Evolutionary conservation across 2,113 vertebrate genomes (phyloP).

Genomic region (Azemiops feae): DNA sequence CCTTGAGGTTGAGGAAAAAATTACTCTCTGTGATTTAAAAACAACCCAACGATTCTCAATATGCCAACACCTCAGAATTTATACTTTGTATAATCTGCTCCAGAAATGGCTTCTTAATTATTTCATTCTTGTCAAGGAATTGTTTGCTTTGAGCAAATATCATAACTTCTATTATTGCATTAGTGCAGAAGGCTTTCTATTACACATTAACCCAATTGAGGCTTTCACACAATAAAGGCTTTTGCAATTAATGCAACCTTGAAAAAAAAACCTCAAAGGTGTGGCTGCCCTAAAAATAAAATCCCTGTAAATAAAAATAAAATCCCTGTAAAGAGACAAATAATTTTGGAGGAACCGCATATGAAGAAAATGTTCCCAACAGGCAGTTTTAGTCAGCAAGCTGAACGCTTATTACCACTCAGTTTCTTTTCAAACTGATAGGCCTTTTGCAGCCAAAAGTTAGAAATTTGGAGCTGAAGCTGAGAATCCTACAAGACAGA

Average conservation of each 20-base stretch:
- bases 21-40: neutral
- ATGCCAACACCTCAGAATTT: neutral
- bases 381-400: neutral
- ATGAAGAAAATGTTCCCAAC: neutral
- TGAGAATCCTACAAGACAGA: neutral
- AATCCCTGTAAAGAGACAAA: neutral
- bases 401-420: neutral
- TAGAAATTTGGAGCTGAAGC: no score
- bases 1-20: neutral
- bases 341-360: neutral
- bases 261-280: neutral
- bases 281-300: neutral
- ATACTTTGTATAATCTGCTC: neutral
- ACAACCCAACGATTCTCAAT: neutral
- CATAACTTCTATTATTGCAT: neutral
- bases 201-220: conserved; percentile 15
- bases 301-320: neutral
- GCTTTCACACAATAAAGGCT: neutral
- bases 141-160: neutral
- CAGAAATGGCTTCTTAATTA: neutral
- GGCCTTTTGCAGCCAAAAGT: neutral
- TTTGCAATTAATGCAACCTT: neutral
- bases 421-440: neutral
- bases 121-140: neutral
- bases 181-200: conserved; percentile 20